Evolutionary conservation across 1,140 invertebrate genomes (phyloP).

Genomic region (Ceratosolen solmsi): DNA sequence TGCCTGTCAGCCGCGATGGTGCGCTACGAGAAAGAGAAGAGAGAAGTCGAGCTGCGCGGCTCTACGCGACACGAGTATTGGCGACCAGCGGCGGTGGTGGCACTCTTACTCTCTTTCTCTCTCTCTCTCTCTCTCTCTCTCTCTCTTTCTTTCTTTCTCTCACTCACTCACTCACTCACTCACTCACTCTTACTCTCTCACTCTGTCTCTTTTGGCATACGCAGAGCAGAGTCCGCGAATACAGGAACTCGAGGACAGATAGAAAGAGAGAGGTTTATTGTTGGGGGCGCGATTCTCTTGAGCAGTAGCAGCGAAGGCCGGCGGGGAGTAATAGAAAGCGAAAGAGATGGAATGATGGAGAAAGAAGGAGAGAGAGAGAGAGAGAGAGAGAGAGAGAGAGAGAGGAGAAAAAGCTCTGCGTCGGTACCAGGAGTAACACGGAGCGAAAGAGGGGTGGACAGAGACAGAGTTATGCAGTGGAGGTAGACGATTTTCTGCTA

Average conservation of each 20-base stretch:
- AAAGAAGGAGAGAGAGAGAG: not conserved
- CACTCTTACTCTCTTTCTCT: conserved; percentile 63
- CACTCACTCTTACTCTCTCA: not conserved
- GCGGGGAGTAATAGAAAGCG: conserved; percentile 39
- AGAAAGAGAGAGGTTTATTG: conserved; percentile 13
- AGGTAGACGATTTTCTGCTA: not conserved
- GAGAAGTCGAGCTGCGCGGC: conserved; percentile 19
- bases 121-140: conserved; percentile 37
- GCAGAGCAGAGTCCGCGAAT: not conserved
- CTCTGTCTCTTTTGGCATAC: not conserved
- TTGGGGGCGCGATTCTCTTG: not conserved
- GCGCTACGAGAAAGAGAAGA: conserved; percentile 17
- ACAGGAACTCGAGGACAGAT: not conserved
- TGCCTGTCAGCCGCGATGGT: conserved; percentile 19
- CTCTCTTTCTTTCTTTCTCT: conserved; percentile 7
- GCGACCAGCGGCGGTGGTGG: conserved; percentile 3
- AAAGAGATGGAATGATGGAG: conserved; percentile 29
- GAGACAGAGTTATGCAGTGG: not conserved
- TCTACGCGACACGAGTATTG: conserved; percentile 5
- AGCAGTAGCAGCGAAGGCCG: not conserved
- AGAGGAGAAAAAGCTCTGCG: not conserved
- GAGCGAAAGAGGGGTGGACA: not conserved
- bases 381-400: conserved; percentile 21
- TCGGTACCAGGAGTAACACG: not conserved
- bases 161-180: conserved; percentile 62